phyloP scores from a whole-genome alignment of 2,113 vertebrate species.

The Pseudorhombus dupliciocellatus region DNA sequence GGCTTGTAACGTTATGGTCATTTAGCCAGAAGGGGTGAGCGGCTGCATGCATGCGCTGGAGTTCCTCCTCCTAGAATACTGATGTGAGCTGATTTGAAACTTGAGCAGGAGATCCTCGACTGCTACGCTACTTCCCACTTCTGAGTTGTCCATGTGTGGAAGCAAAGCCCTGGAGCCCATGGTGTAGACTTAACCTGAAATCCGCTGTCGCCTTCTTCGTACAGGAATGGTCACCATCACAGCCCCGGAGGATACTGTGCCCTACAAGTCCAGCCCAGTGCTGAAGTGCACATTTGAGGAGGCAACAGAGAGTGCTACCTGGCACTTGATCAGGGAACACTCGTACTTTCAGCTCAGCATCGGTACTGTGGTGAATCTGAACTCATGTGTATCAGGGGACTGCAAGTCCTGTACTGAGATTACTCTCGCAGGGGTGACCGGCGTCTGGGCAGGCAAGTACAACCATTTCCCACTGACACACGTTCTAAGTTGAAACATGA shows the following conservation, averaged over 20 bases:
- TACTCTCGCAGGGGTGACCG: background rate
- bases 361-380: conserved; percentile 24
- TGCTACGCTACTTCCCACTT: too few species aligned
- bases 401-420: conserved; percentile 12
- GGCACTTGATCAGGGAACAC: background rate
- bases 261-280: background rate
- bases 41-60: too few species aligned
- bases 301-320: fast-evolving
- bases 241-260: background rate
- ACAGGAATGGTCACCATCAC: conserved; percentile 70
- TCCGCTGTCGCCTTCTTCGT: background rate
- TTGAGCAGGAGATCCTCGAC: too few species aligned
- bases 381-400: fast-evolving
- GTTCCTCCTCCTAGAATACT: too few species aligned
- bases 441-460: conserved; percentile 69
- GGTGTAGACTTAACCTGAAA: background rate
- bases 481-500: background rate
- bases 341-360: background rate
- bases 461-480: background rate
- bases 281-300: conserved; percentile 59
- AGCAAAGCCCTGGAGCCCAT: too few species aligned
- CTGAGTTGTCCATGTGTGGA: too few species aligned
- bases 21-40: too few species aligned
- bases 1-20: too few species aligned
- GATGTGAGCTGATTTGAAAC: too few species aligned